These are phyloP conservation scores for Platygyra sinensis DNA, from an alignment of 64 coral and sea anemone genomes.

Conservation along the genomic window DNA sequence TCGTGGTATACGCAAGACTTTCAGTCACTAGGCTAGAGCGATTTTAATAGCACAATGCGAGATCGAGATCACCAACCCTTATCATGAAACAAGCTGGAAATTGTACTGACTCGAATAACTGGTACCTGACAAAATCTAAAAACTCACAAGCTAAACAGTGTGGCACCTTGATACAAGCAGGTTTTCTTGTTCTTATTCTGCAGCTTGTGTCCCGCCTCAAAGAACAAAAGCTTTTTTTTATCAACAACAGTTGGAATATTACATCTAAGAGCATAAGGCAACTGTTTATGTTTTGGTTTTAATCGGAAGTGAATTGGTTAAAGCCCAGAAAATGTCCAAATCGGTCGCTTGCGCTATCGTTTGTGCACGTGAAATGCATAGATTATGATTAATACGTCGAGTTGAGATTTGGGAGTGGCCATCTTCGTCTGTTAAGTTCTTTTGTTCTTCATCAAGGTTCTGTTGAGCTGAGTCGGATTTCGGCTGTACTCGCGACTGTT, in stretches of 20 bases:
- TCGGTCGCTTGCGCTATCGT: neutral
- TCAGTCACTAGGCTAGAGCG: too few species aligned
- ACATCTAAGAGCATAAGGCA: neutral
- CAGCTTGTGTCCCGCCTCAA: neutral
- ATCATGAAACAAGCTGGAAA: too few species aligned
- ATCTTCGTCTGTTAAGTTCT: neutral
- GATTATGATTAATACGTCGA: slow-evolving; percentile 43
- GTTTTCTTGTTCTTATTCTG: neutral
- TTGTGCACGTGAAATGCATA: slow-evolving; percentile 30
- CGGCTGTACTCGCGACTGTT: too few species aligned
- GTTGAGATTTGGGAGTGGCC: slow-evolving; percentile 22
- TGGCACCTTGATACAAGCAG: slow-evolving; percentile 24
- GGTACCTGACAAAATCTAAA: slow-evolving; percentile 24
- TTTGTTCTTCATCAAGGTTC: neutral
- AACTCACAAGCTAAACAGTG: neutral
- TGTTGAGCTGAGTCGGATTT: neutral
- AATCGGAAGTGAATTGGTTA: neutral
- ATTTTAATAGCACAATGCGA: too few species aligned
- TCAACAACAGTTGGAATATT: neutral
- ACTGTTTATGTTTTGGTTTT: neutral
- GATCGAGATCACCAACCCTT: too few species aligned
- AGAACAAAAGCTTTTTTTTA: neutral
- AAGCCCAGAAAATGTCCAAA: slow-evolving; percentile 1
- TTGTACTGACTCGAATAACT: neutral
- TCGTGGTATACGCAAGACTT: too few species aligned